These are phyloP conservation scores for Podiceps cristatus DNA, from an alignment of 2,113 vertebrate species.

Conservation along the genomic window DNA sequence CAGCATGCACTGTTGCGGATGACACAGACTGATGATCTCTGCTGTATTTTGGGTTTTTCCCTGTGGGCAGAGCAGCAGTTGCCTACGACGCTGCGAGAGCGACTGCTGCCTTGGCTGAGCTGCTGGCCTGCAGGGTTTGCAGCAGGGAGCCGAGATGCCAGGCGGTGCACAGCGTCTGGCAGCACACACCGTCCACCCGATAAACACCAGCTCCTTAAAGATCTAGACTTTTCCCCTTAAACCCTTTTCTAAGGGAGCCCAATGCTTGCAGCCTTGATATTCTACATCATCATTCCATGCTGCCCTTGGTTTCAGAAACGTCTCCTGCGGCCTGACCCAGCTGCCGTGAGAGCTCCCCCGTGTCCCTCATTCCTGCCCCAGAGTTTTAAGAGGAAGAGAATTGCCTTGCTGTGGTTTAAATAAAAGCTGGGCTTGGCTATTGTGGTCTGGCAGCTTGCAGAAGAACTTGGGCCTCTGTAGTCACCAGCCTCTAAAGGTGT, in stretches of 20 bases:
- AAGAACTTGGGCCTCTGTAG: background rate
- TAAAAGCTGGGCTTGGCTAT: background rate
- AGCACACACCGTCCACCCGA: background rate
- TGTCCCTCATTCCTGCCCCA: fast-evolving
- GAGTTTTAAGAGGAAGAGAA: background rate
- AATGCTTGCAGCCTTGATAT: fast-evolving
- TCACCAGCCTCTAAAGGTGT: background rate
- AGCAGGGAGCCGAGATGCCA: background rate
- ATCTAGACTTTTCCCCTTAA: background rate
- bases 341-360: background rate
- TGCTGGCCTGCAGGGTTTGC: background rate
- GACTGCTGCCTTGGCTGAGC: background rate
- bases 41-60: background rate
- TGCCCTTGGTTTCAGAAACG: background rate
- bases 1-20: background rate
- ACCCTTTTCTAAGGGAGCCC: background rate
- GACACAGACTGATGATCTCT: background rate
- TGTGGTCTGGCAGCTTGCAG: background rate
- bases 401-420: background rate
- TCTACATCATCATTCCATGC: fast-evolving
- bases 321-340: background rate
- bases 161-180: background rate
- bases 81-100: fast-evolving
- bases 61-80: background rate
- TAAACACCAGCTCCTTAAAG: background rate